Base-by-base conservation (phyloP, 2,888 invertebrate species). In the Rhamphomyia laevipes region DNA sequence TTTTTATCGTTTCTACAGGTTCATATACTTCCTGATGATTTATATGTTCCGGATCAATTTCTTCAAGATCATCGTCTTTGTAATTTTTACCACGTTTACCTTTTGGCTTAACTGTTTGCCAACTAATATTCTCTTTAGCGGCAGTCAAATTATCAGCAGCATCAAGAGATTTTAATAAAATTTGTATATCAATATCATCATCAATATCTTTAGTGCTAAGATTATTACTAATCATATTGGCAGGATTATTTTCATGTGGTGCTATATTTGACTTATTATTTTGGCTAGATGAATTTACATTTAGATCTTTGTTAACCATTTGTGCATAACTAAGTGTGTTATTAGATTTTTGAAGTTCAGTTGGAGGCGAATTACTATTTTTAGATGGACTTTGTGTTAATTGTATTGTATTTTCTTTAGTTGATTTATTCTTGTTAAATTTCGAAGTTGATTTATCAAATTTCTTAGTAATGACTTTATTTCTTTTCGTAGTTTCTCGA, bases 251-350 rank as follows among this genome's bases (percentile, higher is more conserved):
- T n/a, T 35, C 15, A 15, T n/a, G 13, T 30, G 35, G 5, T 11
- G 7, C 9, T 23, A 21, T 45, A 30, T 15, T 15, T 43, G 15
- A 11, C 16, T 30, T 35, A 13, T 4, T 21, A n/a, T 2, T 18
- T 21, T 7, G 2, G 10, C n/a, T 21, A 3, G 15, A 4, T 15
- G 9, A 13, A 15, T 6, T 12, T 33, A 17, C 13, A 12, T 17
- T 35, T 16, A 15, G 13, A 16, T 45, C 31, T 18, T 43, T 52
- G 30, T 47, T 49, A n/a, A 51, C 45, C 27, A 53, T 53, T 50
- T 55, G 53, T 40, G 55, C 55, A 47, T 52, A 55, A 31, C 49
- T 55, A 9, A 44, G 47, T 40, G 37, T 23, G 45, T 44, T 50
- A n/a, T 35, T 27, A 27, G 23, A 27, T 27, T 27, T 27, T 9